These are phyloP conservation scores for Schizopygopsis malacanthus DNA, from an alignment of 2,797 vertebrate genomes.

Conservation along the genomic window DNA sequence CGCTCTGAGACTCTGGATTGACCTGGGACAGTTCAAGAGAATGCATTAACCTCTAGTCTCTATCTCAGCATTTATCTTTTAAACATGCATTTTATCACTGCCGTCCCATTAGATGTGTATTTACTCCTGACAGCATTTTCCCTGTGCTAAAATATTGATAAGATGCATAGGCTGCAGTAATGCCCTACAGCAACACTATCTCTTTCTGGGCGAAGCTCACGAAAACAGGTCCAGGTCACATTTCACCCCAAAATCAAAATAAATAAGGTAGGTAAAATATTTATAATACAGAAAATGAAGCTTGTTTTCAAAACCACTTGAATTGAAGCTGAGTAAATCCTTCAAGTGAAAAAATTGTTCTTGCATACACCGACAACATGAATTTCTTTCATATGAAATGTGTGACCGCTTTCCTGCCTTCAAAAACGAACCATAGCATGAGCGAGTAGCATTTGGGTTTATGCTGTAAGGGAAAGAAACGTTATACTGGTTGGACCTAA, in stretches of 20 bases:
- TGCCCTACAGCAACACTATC: constrained; percentile 69
- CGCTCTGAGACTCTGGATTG: constrained; percentile 93
- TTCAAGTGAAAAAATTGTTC: neutral
- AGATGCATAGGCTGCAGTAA: constrained; percentile 60
- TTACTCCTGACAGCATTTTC: constrained; percentile 69
- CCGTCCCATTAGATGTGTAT: constrained; percentile 75
- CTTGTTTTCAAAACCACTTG: neutral
- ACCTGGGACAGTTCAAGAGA: constrained; percentile 77
- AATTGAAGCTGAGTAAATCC: neutral
- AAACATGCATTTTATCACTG: constrained; percentile 55
- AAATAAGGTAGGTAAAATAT: neutral
- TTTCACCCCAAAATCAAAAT: constrained; percentile 9
- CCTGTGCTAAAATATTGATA: constrained; percentile 76
- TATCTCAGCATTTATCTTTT: constrained; percentile 28
- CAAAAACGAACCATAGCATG: neutral
- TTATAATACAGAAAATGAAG: neutral
- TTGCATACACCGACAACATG: neutral
- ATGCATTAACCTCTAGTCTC: constrained; percentile 52
- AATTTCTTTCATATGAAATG: neutral
- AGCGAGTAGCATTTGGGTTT: neutral
- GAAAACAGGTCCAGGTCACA: neutral
- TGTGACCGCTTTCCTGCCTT: neutral
- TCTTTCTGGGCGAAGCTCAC: constrained; percentile 50
- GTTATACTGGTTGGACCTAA: neutral
- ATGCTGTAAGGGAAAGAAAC: neutral